Conservation (phyloP, 2,797 vertebrate species). For the Taeniopygia guttata region DNA sequence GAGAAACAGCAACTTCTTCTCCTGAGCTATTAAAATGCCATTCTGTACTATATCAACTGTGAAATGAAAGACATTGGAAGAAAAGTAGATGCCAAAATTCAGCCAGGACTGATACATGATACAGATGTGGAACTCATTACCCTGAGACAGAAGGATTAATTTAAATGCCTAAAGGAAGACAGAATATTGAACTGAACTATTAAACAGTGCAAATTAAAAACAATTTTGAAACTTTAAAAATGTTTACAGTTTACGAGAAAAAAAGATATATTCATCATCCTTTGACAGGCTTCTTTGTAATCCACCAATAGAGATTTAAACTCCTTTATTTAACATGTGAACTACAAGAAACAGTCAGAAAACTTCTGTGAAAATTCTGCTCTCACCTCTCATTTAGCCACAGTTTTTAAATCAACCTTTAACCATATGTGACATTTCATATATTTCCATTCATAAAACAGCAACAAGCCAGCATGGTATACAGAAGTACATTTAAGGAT, state of each 20-base stretch:
- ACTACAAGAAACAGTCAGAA: neutral
- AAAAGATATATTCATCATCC: neutral
- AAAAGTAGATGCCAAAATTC: neutral
- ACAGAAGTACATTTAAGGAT: neutral
- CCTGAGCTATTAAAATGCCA: neutral
- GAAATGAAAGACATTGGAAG: neutral
- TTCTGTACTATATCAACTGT: neutral
- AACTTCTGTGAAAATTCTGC: neutral
- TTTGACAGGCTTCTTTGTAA: neutral
- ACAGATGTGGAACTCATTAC: neutral
- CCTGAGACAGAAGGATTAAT: neutral
- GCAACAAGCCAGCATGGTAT: too few species aligned
- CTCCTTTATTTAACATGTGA: neutral
- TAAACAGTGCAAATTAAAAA: neutral
- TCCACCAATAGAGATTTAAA: neutral
- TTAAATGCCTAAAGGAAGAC: neutral
- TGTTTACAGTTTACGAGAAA: neutral
- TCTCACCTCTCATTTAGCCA: neutral
- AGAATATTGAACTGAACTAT: neutral
- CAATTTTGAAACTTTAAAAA: neutral
- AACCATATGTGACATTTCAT: neutral
- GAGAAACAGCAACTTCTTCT: conserved; percentile 5
- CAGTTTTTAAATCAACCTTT: neutral
- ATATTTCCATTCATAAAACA: neutral
- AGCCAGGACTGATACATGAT: neutral